phyloP scores from a whole-genome alignment of 2,888 invertebrate species.

The Leuctra nigra region DNA sequence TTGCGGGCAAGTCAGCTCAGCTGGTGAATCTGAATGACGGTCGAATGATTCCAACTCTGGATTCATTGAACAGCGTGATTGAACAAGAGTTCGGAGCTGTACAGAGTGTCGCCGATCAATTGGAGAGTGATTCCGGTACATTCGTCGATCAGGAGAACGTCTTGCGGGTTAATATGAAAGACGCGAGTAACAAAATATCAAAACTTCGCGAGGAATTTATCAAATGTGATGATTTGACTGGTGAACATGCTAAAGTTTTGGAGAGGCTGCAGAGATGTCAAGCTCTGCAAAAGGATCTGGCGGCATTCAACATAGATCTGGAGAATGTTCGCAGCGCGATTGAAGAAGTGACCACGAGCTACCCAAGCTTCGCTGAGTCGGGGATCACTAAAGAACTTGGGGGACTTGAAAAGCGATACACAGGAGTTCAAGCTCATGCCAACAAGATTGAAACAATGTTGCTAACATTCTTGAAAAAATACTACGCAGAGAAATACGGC shows the following conservation, averaged over 20 bases:
- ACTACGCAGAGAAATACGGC: slow-evolving; percentile 76
- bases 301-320: slow-evolving; percentile 58
- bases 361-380: slow-evolving; percentile 72
- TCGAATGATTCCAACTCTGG: slow-evolving; percentile 60
- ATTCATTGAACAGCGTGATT: slow-evolving; percentile 57
- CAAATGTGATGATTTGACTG: slow-evolving; percentile 83
- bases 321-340: slow-evolving; percentile 62
- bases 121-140: slow-evolving; percentile 64
- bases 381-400: slow-evolving; percentile 74
- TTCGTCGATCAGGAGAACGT: slow-evolving; percentile 68
- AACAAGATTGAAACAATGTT: slow-evolving; percentile 73
- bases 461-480: slow-evolving; percentile 75
- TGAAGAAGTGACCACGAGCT: slow-evolving; percentile 61
- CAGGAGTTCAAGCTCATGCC: slow-evolving; percentile 67
- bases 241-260: slow-evolving; percentile 76
- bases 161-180: slow-evolving; percentile 65
- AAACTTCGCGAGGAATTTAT: slow-evolving; percentile 75
- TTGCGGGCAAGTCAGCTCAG: slow-evolving; percentile 73
- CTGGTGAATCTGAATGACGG: slow-evolving; percentile 68
- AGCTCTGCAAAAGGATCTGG: slow-evolving; percentile 62
- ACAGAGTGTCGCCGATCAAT: slow-evolving; percentile 61
- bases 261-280: slow-evolving; percentile 70
- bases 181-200: slow-evolving; percentile 59
- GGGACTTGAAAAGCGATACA: slow-evolving; percentile 75
- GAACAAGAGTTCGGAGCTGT: slow-evolving; percentile 72